Evolutionary conservation across 2,888 invertebrate genomes (phyloP).

Genomic region (Bellardia bayeri): DNA sequence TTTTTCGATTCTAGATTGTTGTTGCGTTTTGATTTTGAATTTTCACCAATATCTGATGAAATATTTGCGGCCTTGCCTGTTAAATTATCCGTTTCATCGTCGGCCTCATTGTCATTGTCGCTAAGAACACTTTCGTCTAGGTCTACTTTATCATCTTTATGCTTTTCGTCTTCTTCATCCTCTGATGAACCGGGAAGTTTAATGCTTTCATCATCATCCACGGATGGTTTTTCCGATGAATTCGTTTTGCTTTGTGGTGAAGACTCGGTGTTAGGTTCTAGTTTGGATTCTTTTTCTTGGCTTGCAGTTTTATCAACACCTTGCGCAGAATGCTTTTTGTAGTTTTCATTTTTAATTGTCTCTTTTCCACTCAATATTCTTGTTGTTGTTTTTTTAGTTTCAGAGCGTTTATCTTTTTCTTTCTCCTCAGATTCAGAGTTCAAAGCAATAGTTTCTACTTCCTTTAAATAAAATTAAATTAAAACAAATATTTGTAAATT

Average conservation of each 20-base stretch:
- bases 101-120: conserved; percentile 57
- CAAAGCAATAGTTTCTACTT: conserved; percentile 36
- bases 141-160: conserved; percentile 12
- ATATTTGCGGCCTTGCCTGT: conserved; percentile 24
- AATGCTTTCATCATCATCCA: conserved; percentile 13
- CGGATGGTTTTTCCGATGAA: neutral
- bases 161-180: conserved; percentile 2
- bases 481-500: neutral
- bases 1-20: neutral
- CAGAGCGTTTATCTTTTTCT: neutral
- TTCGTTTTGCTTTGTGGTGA: neutral
- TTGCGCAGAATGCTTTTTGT: conserved; percentile 2
- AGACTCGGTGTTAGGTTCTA: neutral
- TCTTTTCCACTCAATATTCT: neutral
- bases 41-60: conserved; percentile 44
- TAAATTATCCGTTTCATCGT: conserved; percentile 56
- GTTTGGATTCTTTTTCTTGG: conserved; percentile 57
- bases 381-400: conserved; percentile 10
- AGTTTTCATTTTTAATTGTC: conserved; percentile 10
- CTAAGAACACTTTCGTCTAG: conserved; percentile 35
- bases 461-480: conserved; percentile 36
- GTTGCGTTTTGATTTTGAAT: conserved; percentile 20
- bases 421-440: conserved; percentile 50
- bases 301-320: neutral
- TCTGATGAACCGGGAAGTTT: conserved; percentile 43